A percentile compares a stretch with the other conserved stretches of the same genome.
Conservation (phyloP, 2,113 vertebrate genomes). For the Tichodroma muraria region DNA sequence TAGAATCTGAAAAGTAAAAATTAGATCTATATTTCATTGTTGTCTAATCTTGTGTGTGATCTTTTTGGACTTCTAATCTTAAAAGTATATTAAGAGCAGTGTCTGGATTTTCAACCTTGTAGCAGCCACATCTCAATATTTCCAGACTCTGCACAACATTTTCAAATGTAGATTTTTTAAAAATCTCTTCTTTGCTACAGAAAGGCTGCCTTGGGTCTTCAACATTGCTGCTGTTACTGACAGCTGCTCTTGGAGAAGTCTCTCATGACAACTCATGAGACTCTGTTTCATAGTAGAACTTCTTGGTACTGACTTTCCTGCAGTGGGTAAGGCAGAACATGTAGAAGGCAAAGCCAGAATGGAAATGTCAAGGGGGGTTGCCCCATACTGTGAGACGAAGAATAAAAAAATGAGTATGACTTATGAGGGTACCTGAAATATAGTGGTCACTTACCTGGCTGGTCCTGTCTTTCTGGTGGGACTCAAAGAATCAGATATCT, state of each 20-base stretch:
- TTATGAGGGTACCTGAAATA: not conserved
- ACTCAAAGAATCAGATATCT: not conserved
- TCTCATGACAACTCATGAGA: not conserved
- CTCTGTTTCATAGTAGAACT: not conserved
- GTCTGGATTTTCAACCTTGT: not conserved
- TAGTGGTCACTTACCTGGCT: not conserved
- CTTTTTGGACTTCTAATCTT: not conserved
- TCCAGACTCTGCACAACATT: not conserved
- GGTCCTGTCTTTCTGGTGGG: not conserved
- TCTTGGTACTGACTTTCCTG: not conserved
- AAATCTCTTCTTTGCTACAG: not conserved
- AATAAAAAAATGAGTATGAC: not conserved
- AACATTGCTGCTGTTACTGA: not conserved
- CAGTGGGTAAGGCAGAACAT: not conserved
- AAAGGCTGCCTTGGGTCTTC: not conserved
- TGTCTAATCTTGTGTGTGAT: not conserved
- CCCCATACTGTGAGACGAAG: not conserved
- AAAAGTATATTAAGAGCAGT: not conserved
- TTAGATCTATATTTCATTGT: not conserved
- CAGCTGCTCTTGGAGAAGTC: not conserved
- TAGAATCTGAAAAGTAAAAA: not conserved
- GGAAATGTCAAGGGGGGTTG: not conserved
- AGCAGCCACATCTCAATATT: not conserved
- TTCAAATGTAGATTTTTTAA: not conserved
- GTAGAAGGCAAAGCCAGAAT: not conserved